phyloP scores from a whole-genome alignment of 2,797 vertebrate species.

The Nothura maculosa region DNA sequence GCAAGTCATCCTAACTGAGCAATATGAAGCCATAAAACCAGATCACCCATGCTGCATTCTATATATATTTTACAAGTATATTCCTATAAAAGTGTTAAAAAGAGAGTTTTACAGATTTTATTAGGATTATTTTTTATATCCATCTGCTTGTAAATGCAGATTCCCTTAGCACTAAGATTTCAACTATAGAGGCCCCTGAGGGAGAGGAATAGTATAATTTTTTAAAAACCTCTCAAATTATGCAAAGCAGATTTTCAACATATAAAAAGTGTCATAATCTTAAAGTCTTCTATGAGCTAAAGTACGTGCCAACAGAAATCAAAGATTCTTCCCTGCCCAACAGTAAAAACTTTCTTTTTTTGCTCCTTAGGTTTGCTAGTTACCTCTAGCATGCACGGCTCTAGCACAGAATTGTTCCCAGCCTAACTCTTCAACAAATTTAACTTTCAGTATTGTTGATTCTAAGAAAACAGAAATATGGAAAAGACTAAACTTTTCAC shows the following conservation, averaged over 20 bases:
- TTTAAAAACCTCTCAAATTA: slow-evolving; percentile 50
- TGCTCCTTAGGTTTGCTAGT: slow-evolving; percentile 10
- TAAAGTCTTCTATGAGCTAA: slow-evolving; percentile 49
- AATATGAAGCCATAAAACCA: slow-evolving; percentile 15
- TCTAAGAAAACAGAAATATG: not conserved
- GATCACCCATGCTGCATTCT: not conserved
- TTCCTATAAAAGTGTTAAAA: slow-evolving; percentile 50
- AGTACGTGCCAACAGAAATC: slow-evolving; percentile 9
- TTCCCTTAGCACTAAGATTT: slow-evolving; percentile 24
- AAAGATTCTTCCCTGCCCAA: not conserved
- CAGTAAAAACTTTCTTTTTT: not conserved
- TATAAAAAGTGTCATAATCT: slow-evolving; percentile 46
- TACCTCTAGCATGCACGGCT: not conserved
- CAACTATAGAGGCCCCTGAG: slow-evolving; percentile 45
- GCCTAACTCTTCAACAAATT: not conserved
- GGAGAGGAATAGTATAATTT: slow-evolving; percentile 20
- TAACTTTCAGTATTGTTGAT: not conserved
- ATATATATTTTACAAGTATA: slow-evolving; percentile 43
- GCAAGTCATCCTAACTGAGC: slow-evolving; percentile 17
- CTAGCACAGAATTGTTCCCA: not conserved
- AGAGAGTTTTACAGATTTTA: slow-evolving; percentile 60
- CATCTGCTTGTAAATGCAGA: slow-evolving; percentile 47
- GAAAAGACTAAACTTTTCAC: not conserved
- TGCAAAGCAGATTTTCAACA: slow-evolving; percentile 47
- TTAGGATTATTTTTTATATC: slow-evolving; percentile 62